A percentile compares a stretch with the other conserved stretches of the same genome.
These are phyloP conservation scores for Pristiophorus japonicus DNA, from an alignment of 2,113 vertebrate species.

Conservation along the genomic window DNA sequence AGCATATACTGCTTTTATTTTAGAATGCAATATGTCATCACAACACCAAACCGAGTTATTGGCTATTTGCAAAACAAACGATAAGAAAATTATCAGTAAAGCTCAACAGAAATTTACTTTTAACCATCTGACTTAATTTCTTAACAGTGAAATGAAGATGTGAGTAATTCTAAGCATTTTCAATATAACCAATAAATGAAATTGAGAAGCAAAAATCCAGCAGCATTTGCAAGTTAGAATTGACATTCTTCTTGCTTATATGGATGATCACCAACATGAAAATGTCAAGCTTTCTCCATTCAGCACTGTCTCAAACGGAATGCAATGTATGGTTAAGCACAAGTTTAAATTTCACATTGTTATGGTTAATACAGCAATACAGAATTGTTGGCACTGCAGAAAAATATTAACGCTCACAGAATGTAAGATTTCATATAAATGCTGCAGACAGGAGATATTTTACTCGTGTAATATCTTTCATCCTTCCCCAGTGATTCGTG, in stretches of 20 bases:
- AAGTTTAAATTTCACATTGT: neutral
- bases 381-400: neutral
- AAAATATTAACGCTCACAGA: neutral
- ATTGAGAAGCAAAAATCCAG: too few species aligned
- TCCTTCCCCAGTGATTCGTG: too few species aligned
- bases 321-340: neutral
- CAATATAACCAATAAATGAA: too few species aligned
- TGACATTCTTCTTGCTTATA: too few species aligned
- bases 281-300: neutral
- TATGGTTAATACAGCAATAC: neutral
- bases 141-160: too few species aligned
- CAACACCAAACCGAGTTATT: neutral
- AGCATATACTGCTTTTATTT: neutral
- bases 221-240: too few species aligned
- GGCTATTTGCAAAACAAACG: neutral
- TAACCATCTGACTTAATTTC: too few species aligned
- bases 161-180: too few species aligned
- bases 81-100: neutral
- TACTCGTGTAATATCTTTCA: too few species aligned
- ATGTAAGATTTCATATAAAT: neutral
- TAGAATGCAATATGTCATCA: neutral
- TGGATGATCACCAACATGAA: neutral
- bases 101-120: neutral
- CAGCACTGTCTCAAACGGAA: neutral
- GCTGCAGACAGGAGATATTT: neutral